A percentile compares a stretch with the other conserved stretches of the same genome.
Evolutionary conservation across 64 coral and sea anemone species (phyloP).

Genomic region (Exaiptasia diaphana): DNA sequence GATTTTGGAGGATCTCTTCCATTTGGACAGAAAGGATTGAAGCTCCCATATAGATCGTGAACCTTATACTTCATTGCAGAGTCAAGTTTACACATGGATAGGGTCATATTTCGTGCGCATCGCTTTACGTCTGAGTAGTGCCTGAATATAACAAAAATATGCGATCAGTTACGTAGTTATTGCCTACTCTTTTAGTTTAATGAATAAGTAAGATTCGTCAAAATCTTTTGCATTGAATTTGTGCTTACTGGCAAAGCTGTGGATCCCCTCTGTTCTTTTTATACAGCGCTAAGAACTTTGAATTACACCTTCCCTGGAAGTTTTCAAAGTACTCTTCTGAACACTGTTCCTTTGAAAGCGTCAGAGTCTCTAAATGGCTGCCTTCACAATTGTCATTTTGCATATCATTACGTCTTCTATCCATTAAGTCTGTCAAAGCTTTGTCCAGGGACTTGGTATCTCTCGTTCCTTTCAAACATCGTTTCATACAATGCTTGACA

Average conservation of each 20-base stretch:
- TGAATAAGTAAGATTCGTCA: not conserved
- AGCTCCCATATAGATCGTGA: not conserved
- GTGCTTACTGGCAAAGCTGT: not conserved
- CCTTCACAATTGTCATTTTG: not conserved
- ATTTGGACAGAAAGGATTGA: constrained; percentile 7
- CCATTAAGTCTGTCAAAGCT: not conserved
- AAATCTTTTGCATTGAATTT: not conserved
- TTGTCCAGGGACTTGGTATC: not conserved
- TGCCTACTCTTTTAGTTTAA: too few species aligned
- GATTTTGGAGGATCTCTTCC: not conserved
- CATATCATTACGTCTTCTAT: not conserved
- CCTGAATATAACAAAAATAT: not conserved
- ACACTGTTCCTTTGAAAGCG: not conserved
- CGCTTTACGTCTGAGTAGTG: not conserved
- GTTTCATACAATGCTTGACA: not conserved
- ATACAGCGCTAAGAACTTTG: not conserved
- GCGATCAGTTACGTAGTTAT: too few species aligned
- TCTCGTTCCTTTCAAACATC: not conserved
- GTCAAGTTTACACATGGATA: not conserved
- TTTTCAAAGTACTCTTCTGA: constrained; percentile 18
- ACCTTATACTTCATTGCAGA: not conserved
- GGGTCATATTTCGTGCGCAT: constrained; percentile 1
- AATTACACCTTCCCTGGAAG: not conserved
- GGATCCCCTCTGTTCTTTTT: not conserved
- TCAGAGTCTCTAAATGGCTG: not conserved